Evolutionary conservation across 2,888 invertebrate species (phyloP), one percentile per base, ranked within the genome.

Genomic region (Cheilosia soror): DNA sequence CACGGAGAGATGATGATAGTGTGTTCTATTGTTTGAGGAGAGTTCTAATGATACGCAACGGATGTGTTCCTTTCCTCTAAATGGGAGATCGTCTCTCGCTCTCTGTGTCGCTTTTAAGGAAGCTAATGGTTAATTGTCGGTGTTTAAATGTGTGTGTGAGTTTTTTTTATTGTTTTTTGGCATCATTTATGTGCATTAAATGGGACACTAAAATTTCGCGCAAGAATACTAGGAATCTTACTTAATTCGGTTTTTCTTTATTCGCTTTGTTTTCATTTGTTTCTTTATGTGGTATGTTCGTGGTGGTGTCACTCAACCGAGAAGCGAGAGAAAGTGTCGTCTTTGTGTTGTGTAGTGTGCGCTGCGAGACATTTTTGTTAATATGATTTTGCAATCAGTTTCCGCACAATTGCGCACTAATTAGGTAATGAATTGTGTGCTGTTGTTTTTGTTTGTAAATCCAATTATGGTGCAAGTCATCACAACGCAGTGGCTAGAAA

Each of bases 401-500:
- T 82, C 77, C 66, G 77, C 77, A 72, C 77, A 78, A 82, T 82
- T 82, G 65, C 58, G 29, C 71, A 49, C 72, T 77, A 78, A 81
- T 81, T 76, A 78, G 72, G 47, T 55, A 68, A 55, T 77, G 69
- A 77, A 53, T 55, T 66, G 62, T 33, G 55, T 33, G 5, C 9
- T 53, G 31, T 69, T 51, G 51, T 31, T 76, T 76, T 49, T 42
- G 5, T 44, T 20, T 20, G 2, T 20, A n/a, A n/a, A 58, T 44
- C 51, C 27, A 53, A 33, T 62, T 76, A 76, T 76, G 60, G 76
- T 58, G 37, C 49, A 25, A 15, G 44, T 47, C 44, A 44, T 44
- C 2, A 9, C 15, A 47, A 2, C 20, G 5, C 51, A n/a, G 29
- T 13, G 44, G 37, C 37, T 11, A 6, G 44, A n/a, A 2, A 9